Base-by-base conservation (phyloP, 92 coral and sea anemone genomes). In the Montipora capitata region DNA sequence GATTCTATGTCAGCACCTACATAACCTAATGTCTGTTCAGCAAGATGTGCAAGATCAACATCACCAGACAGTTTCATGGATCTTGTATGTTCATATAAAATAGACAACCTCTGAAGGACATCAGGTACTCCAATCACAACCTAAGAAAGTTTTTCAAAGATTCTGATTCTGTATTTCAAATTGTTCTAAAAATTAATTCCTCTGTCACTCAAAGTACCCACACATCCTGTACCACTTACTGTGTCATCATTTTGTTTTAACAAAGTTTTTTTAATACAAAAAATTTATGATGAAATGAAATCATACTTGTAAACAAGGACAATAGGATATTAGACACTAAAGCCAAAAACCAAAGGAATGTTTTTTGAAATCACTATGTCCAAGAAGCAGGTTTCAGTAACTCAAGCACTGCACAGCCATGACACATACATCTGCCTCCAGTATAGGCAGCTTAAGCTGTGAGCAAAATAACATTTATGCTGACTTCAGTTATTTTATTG, bases 1-100 rank as follows among this genome's bases (percentile, higher is more conserved):
- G 98, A 93, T 9, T 95, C 94, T 27, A 96, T 77, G 59, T 98
- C 99, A 68, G 99, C 98, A 13, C 98, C 99, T 18, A 98, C 98
- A 81, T 98, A 98, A 4, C 99, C 99, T 10, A 98, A 63, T 4
- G 95, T 91, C 69, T 91, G 84, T 82, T 96, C 91, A 14, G 99
- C 98, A 51, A 98, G 80, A 35, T 88, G 86, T 13, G 90, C 76
- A n/a, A 98, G 87, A 85, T 98, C 89, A 35, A 96, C 95, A 64
- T 94, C 99, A 52, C 70, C 8, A 20, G 94, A 73, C 44, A 98
- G 78, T 20, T 85, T 91, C 39, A 94, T 72, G 62, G 88, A 76
- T 27, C 68, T 77, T 40, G 96, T 90, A 61, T 96, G 95, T n/a
- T 92, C 95, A 76, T 87, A 77, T 18, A 98, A 88, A 35, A 98